Percentiles rank a stretch among this genome's conserved stretches.
These are phyloP conservation scores for Spisula subtruncata DNA, from an alignment of 2,888 invertebrate genomes.

Conservation along the genomic window DNA sequence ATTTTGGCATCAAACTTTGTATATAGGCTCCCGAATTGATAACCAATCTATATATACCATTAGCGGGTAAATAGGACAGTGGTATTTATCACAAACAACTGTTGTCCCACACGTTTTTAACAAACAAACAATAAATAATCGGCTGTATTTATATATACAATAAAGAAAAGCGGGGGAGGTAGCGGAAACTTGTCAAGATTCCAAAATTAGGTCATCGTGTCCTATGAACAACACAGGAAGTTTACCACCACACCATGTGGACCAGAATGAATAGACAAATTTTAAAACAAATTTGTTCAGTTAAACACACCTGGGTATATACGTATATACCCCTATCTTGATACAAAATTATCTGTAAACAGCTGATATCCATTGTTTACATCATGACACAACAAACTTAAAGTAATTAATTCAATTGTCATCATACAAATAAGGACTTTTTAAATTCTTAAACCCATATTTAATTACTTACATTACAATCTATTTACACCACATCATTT, in stretches of 20 bases:
- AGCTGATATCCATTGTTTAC: neutral
- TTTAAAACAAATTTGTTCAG: neutral
- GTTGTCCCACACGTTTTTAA: constrained; percentile 36
- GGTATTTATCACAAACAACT: constrained; percentile 10
- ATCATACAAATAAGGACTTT: neutral
- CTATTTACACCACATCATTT: neutral
- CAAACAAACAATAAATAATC: constrained; percentile 23
- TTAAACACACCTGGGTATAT: neutral
- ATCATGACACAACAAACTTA: neutral
- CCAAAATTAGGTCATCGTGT: neutral
- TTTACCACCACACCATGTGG: neutral
- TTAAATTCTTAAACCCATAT: neutral
- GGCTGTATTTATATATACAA: neutral
- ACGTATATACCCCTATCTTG: neutral
- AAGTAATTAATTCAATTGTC: neutral
- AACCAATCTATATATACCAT: constrained; percentile 1
- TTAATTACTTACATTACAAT: neutral
- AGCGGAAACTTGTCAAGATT: constrained; percentile 7
- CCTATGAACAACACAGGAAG: constrained; percentile 7
- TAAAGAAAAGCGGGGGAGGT: constrained; percentile 18
- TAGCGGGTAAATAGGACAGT: constrained; percentile 6
- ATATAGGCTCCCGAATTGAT: neutral
- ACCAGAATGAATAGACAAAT: neutral
- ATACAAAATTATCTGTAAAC: neutral
- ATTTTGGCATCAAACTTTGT: constrained; percentile 52